Percentiles rank a stretch among this genome's conserved stretches.
Conservation (phyloP, 2,888 invertebrate genomes). For the Himalopsyche kuldschensis region DNA sequence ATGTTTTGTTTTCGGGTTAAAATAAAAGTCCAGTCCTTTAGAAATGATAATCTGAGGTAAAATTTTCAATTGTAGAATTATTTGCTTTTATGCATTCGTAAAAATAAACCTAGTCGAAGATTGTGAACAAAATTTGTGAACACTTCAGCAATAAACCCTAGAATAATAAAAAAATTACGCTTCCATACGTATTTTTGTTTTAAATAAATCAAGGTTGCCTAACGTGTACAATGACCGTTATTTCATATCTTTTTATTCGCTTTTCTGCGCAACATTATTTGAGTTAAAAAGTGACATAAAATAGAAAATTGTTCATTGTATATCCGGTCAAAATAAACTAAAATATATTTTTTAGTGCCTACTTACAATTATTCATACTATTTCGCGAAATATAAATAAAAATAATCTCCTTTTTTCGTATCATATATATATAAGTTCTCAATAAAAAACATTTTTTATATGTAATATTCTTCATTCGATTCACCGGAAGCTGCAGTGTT, state of each 20-base stretch:
- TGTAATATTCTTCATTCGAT: too few relatives aligned
- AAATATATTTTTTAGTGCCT: not conserved
- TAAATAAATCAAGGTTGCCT: not conserved
- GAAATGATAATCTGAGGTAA: too few relatives aligned
- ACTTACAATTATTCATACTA: not conserved
- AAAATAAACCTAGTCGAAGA: too few relatives aligned
- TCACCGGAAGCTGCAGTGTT: conserved; percentile 32
- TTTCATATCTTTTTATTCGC: not conserved
- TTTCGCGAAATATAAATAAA: not conserved
- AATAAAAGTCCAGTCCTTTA: too few relatives aligned
- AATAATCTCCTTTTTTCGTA: not conserved
- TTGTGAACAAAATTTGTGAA: too few relatives aligned
- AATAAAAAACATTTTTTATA: not conserved
- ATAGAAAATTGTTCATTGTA: not conserved
- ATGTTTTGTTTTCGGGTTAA: too few relatives aligned
- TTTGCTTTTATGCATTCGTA: too few relatives aligned
- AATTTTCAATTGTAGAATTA: too few relatives aligned
- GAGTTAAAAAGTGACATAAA: not conserved
- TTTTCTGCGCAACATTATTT: not conserved
- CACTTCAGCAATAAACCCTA: too few relatives aligned
- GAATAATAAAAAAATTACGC: too few relatives aligned
- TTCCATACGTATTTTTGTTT: too few relatives aligned
- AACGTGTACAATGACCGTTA: not conserved
- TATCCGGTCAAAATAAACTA: conserved; percentile 6
- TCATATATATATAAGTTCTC: not conserved